phyloP scores from a whole-genome alignment of 2,113 vertebrate species.

The Ahaetulla prasina region DNA sequence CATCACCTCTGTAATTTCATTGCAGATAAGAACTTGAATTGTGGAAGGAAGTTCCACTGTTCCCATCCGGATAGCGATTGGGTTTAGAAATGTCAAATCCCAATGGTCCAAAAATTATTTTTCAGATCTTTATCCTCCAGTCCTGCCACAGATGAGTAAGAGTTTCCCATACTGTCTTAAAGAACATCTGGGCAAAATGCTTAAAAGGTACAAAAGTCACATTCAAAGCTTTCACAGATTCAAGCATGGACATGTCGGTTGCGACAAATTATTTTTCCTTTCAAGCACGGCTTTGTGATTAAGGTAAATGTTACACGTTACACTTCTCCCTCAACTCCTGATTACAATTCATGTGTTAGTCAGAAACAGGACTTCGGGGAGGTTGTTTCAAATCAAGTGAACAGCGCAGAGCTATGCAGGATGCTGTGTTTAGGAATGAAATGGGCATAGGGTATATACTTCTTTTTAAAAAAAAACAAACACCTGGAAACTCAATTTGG shows the following conservation, averaged over 20 bases:
- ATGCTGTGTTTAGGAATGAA: constrained; percentile 26
- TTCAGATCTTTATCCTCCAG: not conserved
- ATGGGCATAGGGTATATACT: constrained; percentile 1
- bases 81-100: constrained; percentile 13
- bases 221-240: constrained; percentile 39
- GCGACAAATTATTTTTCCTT: constrained; percentile 18
- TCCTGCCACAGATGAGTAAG: not conserved
- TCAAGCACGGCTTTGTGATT: constrained; percentile 27
- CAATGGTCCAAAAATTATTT: not conserved
- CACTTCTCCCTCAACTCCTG: constrained; percentile 26
- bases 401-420: constrained; percentile 21
- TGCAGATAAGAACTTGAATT: constrained; percentile 25
- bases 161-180: not conserved
- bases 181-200: constrained; percentile 18
- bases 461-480: constrained; percentile 31
- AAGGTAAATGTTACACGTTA: constrained; percentile 31
- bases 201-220: constrained; percentile 45
- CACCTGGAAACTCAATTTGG: constrained; percentile 52
- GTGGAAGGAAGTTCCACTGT: constrained; percentile 22
- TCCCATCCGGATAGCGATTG: constrained; percentile 10
- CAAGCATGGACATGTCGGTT: constrained; percentile 28
- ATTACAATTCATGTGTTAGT: constrained; percentile 20
- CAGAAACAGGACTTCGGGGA: constrained; percentile 41
- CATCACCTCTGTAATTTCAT: constrained; percentile 13
- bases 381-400: constrained; percentile 29